Base-by-base conservation (phyloP, 2,888 invertebrate species). In the Adelognathus sp. region DNA sequence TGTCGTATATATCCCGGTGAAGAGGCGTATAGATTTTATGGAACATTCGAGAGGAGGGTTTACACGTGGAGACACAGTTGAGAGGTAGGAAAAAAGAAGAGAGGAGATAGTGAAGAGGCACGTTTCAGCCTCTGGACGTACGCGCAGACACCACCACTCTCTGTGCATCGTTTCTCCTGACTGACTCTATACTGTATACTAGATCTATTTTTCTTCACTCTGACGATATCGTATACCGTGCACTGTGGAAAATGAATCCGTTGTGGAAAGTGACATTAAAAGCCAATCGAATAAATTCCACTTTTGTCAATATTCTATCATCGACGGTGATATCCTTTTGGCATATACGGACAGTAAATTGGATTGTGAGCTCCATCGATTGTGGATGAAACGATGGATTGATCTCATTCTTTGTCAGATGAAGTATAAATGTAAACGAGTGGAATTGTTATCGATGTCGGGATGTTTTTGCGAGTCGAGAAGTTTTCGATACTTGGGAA, bases 201-300 rank as follows among this genome's bases (percentile, higher is more conserved):
- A n/a, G n/a, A n/a, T n/a, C n/a, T n/a, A n/a, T n/a, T n/a, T n/a
- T n/a, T n/a, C n/a, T n/a, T n/a, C n/a, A n/a, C n/a, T n/a, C n/a
- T n/a, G n/a, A n/a, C n/a, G n/a, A n/a, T n/a, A n/a, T 7, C 9
- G 11, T n/a, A 50, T n/a, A 24, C 6, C 7, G 2, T 16, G 11
- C n/a, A 16, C 9, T 52, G 52, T 24, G 14, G 7, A 29, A 27
- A 52, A 14, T 16, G 31, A 54, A 72, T 72, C 41, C 21, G 31
- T 31, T 63, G 39, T 9, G 21, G 63, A 56, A 54, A 70, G 46
- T 70, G 63, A 69, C 77, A 18, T 46, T 39, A 69, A 64, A 66
- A 41, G 66, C 63, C 69, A 63, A 73, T 78, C 67, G 52, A 63
- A 63, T 33, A 56, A 66, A 63, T 56, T 36, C 72, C 33, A 21